Conservation (phyloP, 2,888 invertebrate genomes). For the Caenorhabditis becei region DNA sequence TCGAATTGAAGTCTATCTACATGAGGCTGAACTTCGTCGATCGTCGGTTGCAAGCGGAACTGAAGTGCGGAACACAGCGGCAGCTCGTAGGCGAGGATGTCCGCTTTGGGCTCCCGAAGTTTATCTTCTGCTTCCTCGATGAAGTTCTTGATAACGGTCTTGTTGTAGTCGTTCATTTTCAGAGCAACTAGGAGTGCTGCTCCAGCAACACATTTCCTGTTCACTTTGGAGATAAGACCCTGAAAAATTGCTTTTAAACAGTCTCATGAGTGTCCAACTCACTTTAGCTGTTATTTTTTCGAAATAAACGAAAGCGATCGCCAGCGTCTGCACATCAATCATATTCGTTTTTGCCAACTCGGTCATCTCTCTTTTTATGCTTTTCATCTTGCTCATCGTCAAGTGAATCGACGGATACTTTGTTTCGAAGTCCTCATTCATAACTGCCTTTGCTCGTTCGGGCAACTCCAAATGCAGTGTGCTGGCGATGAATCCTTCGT, state of each 20-base stretch:
- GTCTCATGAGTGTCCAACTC: too few species aligned
- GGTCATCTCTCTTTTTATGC: slow-evolving; percentile 94
- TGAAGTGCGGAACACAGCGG: slow-evolving; percentile 68
- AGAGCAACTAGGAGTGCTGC: slow-evolving; percentile 94
- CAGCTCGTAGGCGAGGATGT: slow-evolving; percentile 66
- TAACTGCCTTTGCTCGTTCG: slow-evolving; percentile 92
- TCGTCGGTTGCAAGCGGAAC: slow-evolving; percentile 63
- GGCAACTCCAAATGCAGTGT: slow-evolving; percentile 59
- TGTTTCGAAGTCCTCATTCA: slow-evolving; percentile 96
- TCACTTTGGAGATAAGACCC: slow-evolving; percentile 93
- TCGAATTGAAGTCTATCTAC: slow-evolving; percentile 63
- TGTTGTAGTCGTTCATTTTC: slow-evolving; percentile 97
- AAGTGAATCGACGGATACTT: slow-evolving; percentile 95
- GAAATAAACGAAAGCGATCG: slow-evolving; percentile 98
- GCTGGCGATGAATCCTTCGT: slow-evolving; percentile 83
- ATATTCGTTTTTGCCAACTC: slow-evolving; percentile 85
- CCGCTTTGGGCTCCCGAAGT: slow-evolving; percentile 57
- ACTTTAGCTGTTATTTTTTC: slow-evolving; percentile 93
- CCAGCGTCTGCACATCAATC: slow-evolving; percentile 91
- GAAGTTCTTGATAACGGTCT: slow-evolving; percentile 89
- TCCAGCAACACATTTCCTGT: slow-evolving; percentile 95
- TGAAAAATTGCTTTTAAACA: slow-evolving; percentile 65
- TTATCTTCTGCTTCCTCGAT: slow-evolving; percentile 86
- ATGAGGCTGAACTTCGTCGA: slow-evolving; percentile 63
- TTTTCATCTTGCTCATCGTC: slow-evolving; percentile 94